Evolutionary conservation across 2,888 invertebrate genomes (phyloP), one percentile per base, ranked within the genome.

Genomic region (Drosophila diplacantha): DNA sequence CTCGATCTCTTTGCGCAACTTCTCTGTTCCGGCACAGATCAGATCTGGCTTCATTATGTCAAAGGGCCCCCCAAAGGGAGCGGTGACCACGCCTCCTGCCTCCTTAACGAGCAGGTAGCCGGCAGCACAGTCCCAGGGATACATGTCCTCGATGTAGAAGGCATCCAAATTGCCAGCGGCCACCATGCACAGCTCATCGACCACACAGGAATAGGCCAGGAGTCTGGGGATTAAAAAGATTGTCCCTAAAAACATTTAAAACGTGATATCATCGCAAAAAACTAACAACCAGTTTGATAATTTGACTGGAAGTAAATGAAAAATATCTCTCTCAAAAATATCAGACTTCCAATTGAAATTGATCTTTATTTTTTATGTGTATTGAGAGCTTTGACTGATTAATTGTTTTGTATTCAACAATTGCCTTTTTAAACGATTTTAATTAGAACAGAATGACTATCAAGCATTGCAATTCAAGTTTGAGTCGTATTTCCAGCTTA

Each of bases 41-140:
- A 90, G 87, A 74, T 90, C 89, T 1, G 91, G 90, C 67, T 90
- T 89, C 91, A 91, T 91, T n/a, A 92, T 73, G 73, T 91, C 87
- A 62, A 90, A 90, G 64, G 90, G 87, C 20, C 85, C 87, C 6
- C 90, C 93, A 84, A 90, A 90, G 2, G 92, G 91, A 85, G 93
- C 92, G 32, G 91, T 88, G 9, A 94, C 89, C 44, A 90, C 88
- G 24, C 94, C 95, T 11, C 95, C 95, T 38, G 95, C 95, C 89
- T 96, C 95, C 60, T 88, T 86, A 5, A 94, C 90, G 43, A 96
- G 91, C 41, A 95, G 85, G 46, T 90, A 90, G 11, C 93, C 94
- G 7, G 94, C 95, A 22, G 93, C 92, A 37, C 93, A 91, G 85
- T 96, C 95, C 95, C 95, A 95, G 49, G 92, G 91, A 77, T 93